Percentiles rank a stretch among this genome's conserved stretches.
These are phyloP conservation scores for Lacerta agilis DNA, from an alignment of 2,797 vertebrate genomes.

Conservation along the genomic window DNA sequence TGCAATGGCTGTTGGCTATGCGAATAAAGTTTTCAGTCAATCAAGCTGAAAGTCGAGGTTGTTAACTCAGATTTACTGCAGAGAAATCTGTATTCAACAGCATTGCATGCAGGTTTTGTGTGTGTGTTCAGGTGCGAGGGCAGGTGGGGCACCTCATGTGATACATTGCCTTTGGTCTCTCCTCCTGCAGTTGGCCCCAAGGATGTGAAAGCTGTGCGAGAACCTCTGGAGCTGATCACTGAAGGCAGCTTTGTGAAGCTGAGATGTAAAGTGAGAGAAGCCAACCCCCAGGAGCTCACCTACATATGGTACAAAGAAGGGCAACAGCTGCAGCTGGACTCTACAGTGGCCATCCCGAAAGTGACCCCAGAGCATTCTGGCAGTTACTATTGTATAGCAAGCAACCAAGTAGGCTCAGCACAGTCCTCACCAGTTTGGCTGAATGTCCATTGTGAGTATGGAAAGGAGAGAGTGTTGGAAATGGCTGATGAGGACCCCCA, in stretches of 20 bases:
- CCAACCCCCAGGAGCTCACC: not conserved
- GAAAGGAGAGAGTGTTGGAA: not conserved
- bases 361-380: not conserved
- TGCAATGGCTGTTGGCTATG: too few relatives aligned
- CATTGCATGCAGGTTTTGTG: too few relatives aligned
- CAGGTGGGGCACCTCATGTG: not conserved
- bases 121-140: not conserved
- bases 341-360: not conserved
- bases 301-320: conserved; percentile 28
- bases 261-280: not conserved
- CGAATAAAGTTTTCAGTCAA: too few relatives aligned
- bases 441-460: conserved; percentile 23
- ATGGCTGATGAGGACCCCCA: not conserved
- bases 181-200: conserved; percentile 8
- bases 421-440: accelerated
- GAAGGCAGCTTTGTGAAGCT: not conserved
- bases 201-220: not conserved
- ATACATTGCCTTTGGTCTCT: not conserved
- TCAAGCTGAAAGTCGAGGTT: not conserved
- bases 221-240: accelerated
- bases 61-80: not conserved
- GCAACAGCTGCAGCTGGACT: too few relatives aligned
- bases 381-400: not conserved
- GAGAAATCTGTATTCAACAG: not conserved
- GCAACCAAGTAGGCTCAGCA: not conserved